These are phyloP conservation scores for Drosophila chauvacae DNA, from an alignment of 1,140 invertebrate species.

Conservation along the genomic window DNA sequence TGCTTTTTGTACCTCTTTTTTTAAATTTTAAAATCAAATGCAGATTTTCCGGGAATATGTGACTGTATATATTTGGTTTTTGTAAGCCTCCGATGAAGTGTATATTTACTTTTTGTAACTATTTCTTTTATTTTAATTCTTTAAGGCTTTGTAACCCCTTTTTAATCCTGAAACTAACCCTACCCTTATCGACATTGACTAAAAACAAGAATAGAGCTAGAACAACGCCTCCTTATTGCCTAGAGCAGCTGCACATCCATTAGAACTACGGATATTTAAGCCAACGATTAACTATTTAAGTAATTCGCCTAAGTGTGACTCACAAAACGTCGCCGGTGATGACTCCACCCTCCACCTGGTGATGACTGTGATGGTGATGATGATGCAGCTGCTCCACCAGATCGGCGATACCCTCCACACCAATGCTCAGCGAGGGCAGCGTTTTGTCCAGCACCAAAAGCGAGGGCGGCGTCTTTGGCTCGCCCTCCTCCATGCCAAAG, in stretches of 20 bases:
- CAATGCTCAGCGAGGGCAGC: conserved; percentile 71
- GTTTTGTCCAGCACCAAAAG: conserved; percentile 75
- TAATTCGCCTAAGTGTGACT: conserved; percentile 52
- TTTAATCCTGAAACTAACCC: conserved; percentile 7
- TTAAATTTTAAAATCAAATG: background rate
- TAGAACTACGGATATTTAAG: conserved; percentile 1
- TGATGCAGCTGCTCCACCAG: conserved; percentile 71
- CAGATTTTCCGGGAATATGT: background rate
- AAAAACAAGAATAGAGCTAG: conserved; percentile 41
- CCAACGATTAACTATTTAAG: conserved; percentile 42
- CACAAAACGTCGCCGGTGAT: conserved; percentile 29
- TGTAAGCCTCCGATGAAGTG: background rate
- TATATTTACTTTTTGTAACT: background rate
- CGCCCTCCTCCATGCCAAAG: conserved; percentile 50
- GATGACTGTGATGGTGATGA: conserved; percentile 31
- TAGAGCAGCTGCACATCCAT: background rate
- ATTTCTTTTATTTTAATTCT: no score
- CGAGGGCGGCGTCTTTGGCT: conserved; percentile 66
- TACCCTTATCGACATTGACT: conserved; percentile 31
- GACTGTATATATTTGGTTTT: background rate
- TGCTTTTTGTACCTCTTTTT: no score
- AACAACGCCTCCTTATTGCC: background rate
- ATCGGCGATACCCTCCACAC: conserved; percentile 68
- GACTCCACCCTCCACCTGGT: conserved; percentile 27
- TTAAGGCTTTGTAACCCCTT: no score